Percentiles rank a stretch among this genome's conserved stretches.
These are phyloP conservation scores for Pangasianodon gigas DNA, from an alignment of 2,113 vertebrate species.

Conservation along the genomic window DNA sequence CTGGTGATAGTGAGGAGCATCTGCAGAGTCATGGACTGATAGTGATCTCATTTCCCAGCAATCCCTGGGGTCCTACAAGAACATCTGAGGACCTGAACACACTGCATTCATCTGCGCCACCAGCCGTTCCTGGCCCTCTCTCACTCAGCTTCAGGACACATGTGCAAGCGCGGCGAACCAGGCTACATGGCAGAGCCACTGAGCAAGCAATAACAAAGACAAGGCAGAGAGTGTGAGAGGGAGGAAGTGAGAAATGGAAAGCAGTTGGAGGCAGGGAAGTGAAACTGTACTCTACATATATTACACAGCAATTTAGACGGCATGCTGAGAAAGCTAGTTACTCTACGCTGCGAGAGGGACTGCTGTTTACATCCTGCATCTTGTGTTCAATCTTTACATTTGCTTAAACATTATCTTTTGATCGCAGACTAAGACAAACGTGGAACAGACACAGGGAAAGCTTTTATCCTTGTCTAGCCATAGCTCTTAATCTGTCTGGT, in stretches of 20 bases:
- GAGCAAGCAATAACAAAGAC: slow-evolving; percentile 29
- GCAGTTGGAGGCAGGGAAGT: neutral
- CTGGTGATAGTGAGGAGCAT: slow-evolving; percentile 81
- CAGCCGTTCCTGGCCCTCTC: slow-evolving; percentile 67
- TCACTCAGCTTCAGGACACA: slow-evolving; percentile 78
- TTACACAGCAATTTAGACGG: neutral
- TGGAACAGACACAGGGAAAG: neutral
- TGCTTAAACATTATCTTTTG: slow-evolving; percentile 10
- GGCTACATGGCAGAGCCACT: slow-evolving; percentile 48
- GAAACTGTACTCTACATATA: slow-evolving; percentile 20
- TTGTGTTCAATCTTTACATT: neutral
- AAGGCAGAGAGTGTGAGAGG: neutral
- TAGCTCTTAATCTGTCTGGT: slow-evolving; percentile 22
- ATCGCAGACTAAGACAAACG: neutral
- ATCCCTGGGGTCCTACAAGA: slow-evolving; percentile 75
- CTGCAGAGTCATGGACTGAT: slow-evolving; percentile 85
- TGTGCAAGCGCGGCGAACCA: slow-evolving; percentile 67
- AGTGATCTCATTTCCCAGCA: slow-evolving; percentile 84
- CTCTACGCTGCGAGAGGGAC: neutral
- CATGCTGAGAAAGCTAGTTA: neutral
- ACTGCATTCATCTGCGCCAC: slow-evolving; percentile 54
- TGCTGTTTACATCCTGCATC: slow-evolving; percentile 21
- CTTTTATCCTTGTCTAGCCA: slow-evolving; percentile 32
- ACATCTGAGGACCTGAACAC: slow-evolving; percentile 77
- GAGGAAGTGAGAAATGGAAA: neutral